Evolutionary conservation across 2,888 invertebrate genomes (phyloP), one percentile per base, ranked within the genome.

Genomic region (Ectemnius cavifrons): DNA sequence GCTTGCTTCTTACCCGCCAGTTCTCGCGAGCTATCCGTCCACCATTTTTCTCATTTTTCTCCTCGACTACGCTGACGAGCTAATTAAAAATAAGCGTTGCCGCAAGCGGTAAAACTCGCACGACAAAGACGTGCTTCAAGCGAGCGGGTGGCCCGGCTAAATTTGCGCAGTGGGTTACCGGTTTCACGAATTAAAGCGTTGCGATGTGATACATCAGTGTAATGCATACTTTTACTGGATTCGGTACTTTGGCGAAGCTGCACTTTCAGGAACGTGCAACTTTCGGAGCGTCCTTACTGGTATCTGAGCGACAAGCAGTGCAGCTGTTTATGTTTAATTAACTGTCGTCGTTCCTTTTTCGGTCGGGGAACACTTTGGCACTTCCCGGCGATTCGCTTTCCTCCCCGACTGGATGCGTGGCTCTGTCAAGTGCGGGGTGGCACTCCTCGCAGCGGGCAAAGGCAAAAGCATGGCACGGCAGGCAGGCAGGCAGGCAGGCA

Each of bases 21-120:
- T 71, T 63, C 56, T 57, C 64, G 16, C 64, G 28, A 23, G 2
- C 20, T 4, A 28, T 49, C 46, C 65, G 20, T 2, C 47, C 6
- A 37, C 45, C 2, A 18, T 63, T 13, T 27, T 46, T 56, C 16
- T 58, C 37, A 37, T 11, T 46, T 18, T 47, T 52, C 13, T 49
- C 52, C 56, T 58, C 37, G 58, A 23, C 27, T 56, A 20, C 67
- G 49, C 69, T 70, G 60, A 57, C 46, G 4, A 49, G 68, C 62
- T 71, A 75, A 84, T 69, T 73, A 65, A 77, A 79, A 72, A 70
- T 73, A 77, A 73, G 67, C 71, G 28, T 46, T 47, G 16, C 62
- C 23, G 47, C 60, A 45, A 20, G 58, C 62, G 18, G 57, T 16
- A 47, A 23, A 47, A 69, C 47, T 75, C 65, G 57, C 16, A 2